Conservation (phyloP, 2,888 invertebrate species). For the Apamea anceps region DNA sequence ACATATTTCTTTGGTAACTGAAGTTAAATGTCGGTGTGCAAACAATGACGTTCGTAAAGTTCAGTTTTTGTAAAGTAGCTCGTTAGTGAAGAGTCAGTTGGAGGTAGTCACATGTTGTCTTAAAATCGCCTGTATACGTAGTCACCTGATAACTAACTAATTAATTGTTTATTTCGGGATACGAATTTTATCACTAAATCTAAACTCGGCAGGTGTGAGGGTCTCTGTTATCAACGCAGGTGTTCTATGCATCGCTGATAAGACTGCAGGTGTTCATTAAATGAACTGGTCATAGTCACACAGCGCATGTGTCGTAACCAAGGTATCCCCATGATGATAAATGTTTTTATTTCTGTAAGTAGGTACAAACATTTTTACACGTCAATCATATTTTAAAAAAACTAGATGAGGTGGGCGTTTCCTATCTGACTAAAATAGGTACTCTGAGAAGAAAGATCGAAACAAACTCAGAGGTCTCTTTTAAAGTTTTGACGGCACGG, state of each 20-base stretch:
- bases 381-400: background rate
- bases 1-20: no score
- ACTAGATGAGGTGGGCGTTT: background rate
- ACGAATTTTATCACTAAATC: constrained; percentile 10
- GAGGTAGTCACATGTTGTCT: no score
- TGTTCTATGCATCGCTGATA: constrained; percentile 17
- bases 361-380: background rate
- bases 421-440: background rate
- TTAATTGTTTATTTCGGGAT: background rate
- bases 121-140: no score
- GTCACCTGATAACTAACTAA: background rate
- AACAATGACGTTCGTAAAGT: no score
- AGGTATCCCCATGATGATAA: background rate
- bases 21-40: no score
- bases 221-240: constrained; percentile 21
- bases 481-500: no score
- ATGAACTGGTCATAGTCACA: background rate
- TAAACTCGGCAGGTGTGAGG: background rate
- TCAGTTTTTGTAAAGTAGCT: no score
- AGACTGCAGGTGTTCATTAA: background rate
- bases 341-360: no score
- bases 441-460: background rate
- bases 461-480: no score
- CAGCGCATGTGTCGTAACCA: background rate
- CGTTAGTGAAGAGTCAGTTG: no score